Percentiles rank a stretch among this genome's conserved stretches.
These are phyloP conservation scores for Heliothis subflexa DNA, from an alignment of 1,140 invertebrate species.

Conservation along the genomic window DNA sequence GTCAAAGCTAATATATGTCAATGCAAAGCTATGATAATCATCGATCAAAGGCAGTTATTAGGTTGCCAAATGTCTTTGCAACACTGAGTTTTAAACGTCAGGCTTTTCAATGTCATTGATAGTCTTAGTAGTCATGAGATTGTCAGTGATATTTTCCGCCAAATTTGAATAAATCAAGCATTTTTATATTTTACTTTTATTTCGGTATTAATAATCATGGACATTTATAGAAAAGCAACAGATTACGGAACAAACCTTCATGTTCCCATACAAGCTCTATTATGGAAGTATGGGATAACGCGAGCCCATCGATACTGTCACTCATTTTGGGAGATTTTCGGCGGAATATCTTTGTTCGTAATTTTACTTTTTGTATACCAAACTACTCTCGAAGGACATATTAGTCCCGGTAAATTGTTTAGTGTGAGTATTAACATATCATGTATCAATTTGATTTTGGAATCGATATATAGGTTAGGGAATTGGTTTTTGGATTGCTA, in stretches of 20 bases:
- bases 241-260: not conserved
- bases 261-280: slow-evolving; percentile 8
- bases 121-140: not conserved
- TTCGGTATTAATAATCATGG: not conserved
- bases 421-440: too few species aligned
- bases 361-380: slow-evolving; percentile 1
- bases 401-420: too few species aligned
- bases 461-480: too few species aligned
- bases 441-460: too few species aligned
- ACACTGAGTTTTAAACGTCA: slow-evolving; percentile 4
- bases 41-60: too few species aligned
- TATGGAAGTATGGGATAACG: not conserved
- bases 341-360: not conserved
- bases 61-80: not conserved
- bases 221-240: not conserved
- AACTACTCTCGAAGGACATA: not conserved
- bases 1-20: too few species aligned
- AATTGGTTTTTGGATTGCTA: not conserved
- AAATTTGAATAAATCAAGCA: slow-evolving; percentile 5
- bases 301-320: not conserved
- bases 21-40: too few species aligned
- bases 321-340: slow-evolving; percentile 9
- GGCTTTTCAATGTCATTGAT: not conserved
- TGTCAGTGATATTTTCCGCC: slow-evolving; percentile 3
- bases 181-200: not conserved